Evolutionary conservation across 2,113 vertebrate species (phyloP), one percentile per base, ranked within the genome.

Genomic region (Tympanuchus pallidicinctus): DNA sequence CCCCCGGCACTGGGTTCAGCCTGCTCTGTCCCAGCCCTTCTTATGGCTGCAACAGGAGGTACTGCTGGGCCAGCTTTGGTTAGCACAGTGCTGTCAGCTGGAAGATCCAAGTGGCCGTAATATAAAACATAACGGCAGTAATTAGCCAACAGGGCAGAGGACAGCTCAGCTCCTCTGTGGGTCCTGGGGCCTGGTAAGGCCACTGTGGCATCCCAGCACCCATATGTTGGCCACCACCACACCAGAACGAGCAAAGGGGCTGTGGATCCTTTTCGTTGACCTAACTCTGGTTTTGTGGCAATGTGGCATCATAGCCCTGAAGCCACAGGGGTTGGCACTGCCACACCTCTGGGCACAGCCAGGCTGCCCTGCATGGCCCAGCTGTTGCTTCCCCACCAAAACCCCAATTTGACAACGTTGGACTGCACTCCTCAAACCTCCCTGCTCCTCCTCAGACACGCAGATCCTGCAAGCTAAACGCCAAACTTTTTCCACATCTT

Each of bases 401-500:
- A 66, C 42, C 52, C 15, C 0, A 30, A 79, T 88, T 78, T 92
- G 93, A 96, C 82, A 86, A 57, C 19, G 89, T 94, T 92, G 94
- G 92, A 94, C 80, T 88, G 90, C 89, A 90, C 82, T 95, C 81
- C 85, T 94, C 80, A 75, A 42, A 88, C 90, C 88, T 90, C 79
- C 47, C 85, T 38, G 36, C 90, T 87, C 82, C 74, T 88, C 82
- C n/a, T 92, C 82, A 91, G 83, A 54, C 3, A 0, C 11, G 45
- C 78, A 52, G 95, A 96, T 70, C 73, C 65, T 4, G 0, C 60
- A 74, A 85, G 74, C 57, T 70, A 74, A 90, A 96, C 88, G 93
- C 93, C 94, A 96, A 94, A 81, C 86, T 96, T 97, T 96, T 95
- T 92, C 94, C 92, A 86, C 83, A 96, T 96, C 96, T 97, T 96